Evolutionary conservation across 2,888 invertebrate genomes (phyloP), one percentile per base, ranked within the genome.

Genomic region (Eilema depressum): DNA sequence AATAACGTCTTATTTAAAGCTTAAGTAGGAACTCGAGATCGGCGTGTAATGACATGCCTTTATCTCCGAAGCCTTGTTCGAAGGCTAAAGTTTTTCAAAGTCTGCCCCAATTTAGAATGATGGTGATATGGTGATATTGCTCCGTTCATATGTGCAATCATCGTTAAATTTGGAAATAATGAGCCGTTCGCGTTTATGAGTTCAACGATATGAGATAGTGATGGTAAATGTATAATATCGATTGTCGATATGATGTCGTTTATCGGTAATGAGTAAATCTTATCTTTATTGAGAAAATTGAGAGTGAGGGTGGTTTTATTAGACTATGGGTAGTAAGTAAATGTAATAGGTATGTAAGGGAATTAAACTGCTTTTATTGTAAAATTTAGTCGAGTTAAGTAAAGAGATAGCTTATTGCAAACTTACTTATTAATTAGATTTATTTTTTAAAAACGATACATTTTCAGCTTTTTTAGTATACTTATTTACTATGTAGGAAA

Each of bases 121-220:
- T 66, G 71, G 70, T 85, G 84, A 85, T 86, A 86, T 84, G 78
- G 77, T 70, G 80, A 82, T 81, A 88, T 85, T 74, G 80, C 82
- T 77, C 75, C 77, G 70, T 80, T 82, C 84, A 81, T 84, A 83
- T 84, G 85, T 79, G 85, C 89, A 91, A 91, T 91, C 89, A 91
- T 90, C 91, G 88, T 92, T 90, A 91, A 91, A 88, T 90, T 89
- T 86, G 87, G 86, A 88, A 90, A 90, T 92, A 90, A 91, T 89
- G 88, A 89, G 87, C 88, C 84, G 83, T 85, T 86, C 83, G 78
- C 85, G 84, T 91, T 92, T 91, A 91, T 85, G 89, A 86, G 83
- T 79, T 66, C 75, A 77, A 75, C 82, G 82, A 87, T 85, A 83
- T 82, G 72, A 71, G 75, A 65, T 68, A 73, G 70, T 68, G 83